Conservation (phyloP, 2,113 vertebrate species). For the Colistium nudipinnis region DNA sequence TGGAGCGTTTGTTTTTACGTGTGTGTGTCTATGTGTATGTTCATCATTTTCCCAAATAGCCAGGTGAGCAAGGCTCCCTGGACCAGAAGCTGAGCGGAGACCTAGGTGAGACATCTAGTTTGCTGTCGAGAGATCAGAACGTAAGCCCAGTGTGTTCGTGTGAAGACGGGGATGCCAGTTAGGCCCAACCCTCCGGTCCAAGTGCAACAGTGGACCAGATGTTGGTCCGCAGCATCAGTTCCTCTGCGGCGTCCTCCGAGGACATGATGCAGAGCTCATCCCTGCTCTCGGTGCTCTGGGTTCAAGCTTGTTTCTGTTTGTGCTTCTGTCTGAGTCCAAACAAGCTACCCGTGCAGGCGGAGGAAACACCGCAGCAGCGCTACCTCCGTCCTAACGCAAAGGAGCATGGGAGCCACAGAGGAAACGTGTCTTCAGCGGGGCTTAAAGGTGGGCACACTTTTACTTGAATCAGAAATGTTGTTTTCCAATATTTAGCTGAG, state of each 20-base stretch:
- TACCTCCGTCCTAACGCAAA: constrained; percentile 12
- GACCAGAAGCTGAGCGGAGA: constrained; percentile 13
- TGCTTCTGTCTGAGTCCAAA: not conserved
- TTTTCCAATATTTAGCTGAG: not conserved
- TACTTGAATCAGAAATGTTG: not conserved
- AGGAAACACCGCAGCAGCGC: not conserved
- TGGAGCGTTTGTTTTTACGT: not conserved
- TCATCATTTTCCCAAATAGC: constrained; percentile 23
- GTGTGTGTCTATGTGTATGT: not conserved
- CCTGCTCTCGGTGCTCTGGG: constrained; percentile 9
- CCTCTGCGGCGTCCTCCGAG: not conserved
- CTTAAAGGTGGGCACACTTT: constrained; percentile 17
- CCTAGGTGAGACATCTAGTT: constrained; percentile 33
- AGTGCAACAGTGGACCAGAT: constrained; percentile 9
- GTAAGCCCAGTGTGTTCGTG: constrained; percentile 14
- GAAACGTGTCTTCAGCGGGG: not conserved
- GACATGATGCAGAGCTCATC: constrained; percentile 21
- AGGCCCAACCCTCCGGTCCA: constrained; percentile 25
- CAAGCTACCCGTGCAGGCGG: not conserved
- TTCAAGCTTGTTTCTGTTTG: not conserved
- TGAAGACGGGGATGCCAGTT: constrained; percentile 13
- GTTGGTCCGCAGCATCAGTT: constrained; percentile 17
- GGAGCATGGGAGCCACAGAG: constrained; percentile 20
- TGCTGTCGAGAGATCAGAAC: constrained; percentile 37
- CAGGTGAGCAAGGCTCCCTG: constrained; percentile 7